Percentiles rank a stretch among this genome's conserved stretches.
Evolutionary conservation across 1,140 invertebrate genomes (phyloP).

Genomic region (Cepaea nemoralis): DNA sequence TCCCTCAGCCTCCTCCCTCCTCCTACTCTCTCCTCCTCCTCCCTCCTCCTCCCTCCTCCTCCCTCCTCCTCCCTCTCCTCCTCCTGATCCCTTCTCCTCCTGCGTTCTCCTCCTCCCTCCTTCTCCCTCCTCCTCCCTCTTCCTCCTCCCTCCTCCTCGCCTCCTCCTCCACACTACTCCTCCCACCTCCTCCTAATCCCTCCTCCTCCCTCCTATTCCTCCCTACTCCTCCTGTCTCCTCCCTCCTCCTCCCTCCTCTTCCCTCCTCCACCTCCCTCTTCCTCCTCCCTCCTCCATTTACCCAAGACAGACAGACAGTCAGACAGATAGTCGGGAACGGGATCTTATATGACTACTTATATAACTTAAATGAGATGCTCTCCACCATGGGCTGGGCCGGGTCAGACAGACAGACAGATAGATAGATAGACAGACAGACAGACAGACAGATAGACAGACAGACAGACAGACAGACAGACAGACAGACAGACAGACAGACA

Average conservation of each 20-base stretch:
- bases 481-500: background rate
- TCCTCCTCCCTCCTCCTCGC: background rate
- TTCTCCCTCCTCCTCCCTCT: background rate
- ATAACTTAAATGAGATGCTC: too few relatives aligned
- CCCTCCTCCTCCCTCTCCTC: background rate
- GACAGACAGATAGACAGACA: too few relatives aligned
- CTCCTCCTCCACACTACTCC: too few relatives aligned
- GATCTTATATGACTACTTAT: too few relatives aligned
- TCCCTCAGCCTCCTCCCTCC: background rate
- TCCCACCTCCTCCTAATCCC: too few relatives aligned
- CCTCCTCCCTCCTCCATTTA: background rate
- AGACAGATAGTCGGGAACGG: background rate
- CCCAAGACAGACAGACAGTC: background rate
- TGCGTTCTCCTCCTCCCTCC: background rate
- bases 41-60: background rate
- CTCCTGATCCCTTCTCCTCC: background rate
- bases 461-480: background rate
- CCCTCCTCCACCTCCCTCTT: too few relatives aligned
- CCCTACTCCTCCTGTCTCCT: background rate
- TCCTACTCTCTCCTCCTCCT: background rate
- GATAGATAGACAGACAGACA: too few relatives aligned
- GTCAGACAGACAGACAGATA: too few relatives aligned
- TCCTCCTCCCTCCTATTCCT: background rate
- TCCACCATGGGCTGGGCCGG: too few relatives aligned
- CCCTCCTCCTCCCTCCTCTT: background rate